Evolutionary conservation across 2,797 vertebrate genomes (phyloP).

Genomic region (Aulostomus chinensis): DNA sequence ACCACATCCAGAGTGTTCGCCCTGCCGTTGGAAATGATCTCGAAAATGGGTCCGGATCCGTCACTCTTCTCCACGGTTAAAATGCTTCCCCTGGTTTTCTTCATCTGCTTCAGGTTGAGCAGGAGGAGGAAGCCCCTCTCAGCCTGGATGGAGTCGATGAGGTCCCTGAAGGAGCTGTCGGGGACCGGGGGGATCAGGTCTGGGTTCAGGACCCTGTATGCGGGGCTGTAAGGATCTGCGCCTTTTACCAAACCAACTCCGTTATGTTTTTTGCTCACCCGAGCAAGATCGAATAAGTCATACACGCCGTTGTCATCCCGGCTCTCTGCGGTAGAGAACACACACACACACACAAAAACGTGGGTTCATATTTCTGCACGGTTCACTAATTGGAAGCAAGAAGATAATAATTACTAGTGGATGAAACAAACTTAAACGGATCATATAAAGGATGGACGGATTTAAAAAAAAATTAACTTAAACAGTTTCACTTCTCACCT

Average conservation of each 20-base stretch:
- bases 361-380: too few species aligned
- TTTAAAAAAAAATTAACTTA: too few species aligned
- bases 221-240: conserved; percentile 89
- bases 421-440: too few species aligned
- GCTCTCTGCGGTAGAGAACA: conserved; percentile 73
- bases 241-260: conserved; percentile 92
- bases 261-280: conserved; percentile 81
- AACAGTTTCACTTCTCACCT: conserved; percentile 81
- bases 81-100: conserved; percentile 88
- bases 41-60: conserved; percentile 88
- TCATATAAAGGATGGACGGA: too few species aligned
- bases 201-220: conserved; percentile 92
- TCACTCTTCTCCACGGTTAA: conserved; percentile 89
- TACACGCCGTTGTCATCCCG: conserved; percentile 92
- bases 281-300: conserved; percentile 90
- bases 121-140: conserved; percentile 95
- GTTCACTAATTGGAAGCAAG: too few species aligned
- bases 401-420: too few species aligned
- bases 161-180: conserved; percentile 90
- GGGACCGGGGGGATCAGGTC: conserved; percentile 89
- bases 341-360: too few species aligned
- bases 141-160: conserved; percentile 90
- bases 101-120: conserved; percentile 90
- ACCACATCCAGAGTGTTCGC: conserved; percentile 92
- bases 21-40: conserved; percentile 92